phyloP scores from a whole-genome alignment of 2,797 vertebrate genomes.

The Bovichtus diacanthus region DNA sequence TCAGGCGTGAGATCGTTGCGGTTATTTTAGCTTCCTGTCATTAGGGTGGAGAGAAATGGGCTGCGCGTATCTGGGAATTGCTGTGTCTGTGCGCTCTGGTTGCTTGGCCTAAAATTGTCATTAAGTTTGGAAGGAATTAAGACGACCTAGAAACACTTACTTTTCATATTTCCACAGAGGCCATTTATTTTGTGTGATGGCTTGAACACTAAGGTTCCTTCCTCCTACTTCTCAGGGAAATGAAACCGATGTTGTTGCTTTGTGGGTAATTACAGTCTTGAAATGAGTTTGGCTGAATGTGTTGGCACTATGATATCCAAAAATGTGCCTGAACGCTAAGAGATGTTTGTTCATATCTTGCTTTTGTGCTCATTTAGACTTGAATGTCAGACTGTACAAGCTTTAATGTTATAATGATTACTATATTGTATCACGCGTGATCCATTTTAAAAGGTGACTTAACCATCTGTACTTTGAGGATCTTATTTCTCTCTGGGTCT shows the following conservation, averaged over 20 bases:
- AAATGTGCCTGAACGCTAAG: slow-evolving; percentile 9
- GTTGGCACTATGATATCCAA: slow-evolving; percentile 7
- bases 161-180: slow-evolving; percentile 27
- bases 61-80: slow-evolving; percentile 57
- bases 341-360: background rate
- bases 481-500: slow-evolving; percentile 30
- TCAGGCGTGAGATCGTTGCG: slow-evolving; percentile 51
- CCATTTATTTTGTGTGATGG: slow-evolving; percentile 56
- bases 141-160: slow-evolving; percentile 52
- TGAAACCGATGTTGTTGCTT: slow-evolving; percentile 35
- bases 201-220: slow-evolving; percentile 41
- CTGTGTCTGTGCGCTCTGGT: slow-evolving; percentile 67
- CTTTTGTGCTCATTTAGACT: slow-evolving; percentile 11
- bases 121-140: slow-evolving; percentile 63
- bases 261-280: slow-evolving; percentile 31
- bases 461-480: slow-evolving; percentile 10
- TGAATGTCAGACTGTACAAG: background rate
- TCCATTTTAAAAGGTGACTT: slow-evolving; percentile 24
- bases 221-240: slow-evolving; percentile 21
- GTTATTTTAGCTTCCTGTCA: slow-evolving; percentile 66
- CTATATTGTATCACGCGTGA: slow-evolving; percentile 14
- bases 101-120: slow-evolving; percentile 64
- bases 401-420: slow-evolving; percentile 3
- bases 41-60: slow-evolving; percentile 50
- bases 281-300: slow-evolving; percentile 3